phyloP scores from a whole-genome alignment of 2,888 invertebrate genomes.

The Pinctada fucata region DNA sequence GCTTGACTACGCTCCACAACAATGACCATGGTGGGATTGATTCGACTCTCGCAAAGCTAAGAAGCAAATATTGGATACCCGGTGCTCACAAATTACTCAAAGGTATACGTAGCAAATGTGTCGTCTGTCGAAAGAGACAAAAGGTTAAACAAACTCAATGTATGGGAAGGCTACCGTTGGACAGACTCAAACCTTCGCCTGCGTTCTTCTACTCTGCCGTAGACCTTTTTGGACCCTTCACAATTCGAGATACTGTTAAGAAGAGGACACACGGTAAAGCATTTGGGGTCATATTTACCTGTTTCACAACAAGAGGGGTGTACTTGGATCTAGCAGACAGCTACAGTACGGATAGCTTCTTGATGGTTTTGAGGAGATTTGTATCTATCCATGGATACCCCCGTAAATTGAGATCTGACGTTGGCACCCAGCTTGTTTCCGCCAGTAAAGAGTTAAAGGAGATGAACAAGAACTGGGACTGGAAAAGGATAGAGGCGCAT shows the following conservation, averaged over 20 bases:
- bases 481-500: constrained; percentile 8
- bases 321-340: constrained; percentile 27
- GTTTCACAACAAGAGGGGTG: constrained; percentile 14
- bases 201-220: constrained; percentile 18
- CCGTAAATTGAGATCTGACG: constrained; percentile 17
- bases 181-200: constrained; percentile 5
- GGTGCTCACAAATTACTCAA: constrained; percentile 4
- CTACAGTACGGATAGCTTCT: constrained; percentile 22
- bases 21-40: constrained; percentile 22
- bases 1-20: background rate
- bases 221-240: constrained; percentile 18
- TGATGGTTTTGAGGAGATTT: constrained; percentile 16
- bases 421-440: constrained; percentile 16
- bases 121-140: constrained; percentile 9
- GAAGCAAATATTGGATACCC: constrained; percentile 29
- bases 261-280: constrained; percentile 26
- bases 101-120: background rate
- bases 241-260: constrained; percentile 22
- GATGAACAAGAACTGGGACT: background rate
- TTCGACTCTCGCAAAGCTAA: constrained; percentile 8
- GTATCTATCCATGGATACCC: constrained; percentile 18
- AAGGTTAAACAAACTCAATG: constrained; percentile 1
- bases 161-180: constrained; percentile 17
- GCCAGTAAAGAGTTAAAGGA: constrained; percentile 9
- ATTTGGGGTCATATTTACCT: constrained; percentile 24